A percentile compares a stretch with the other conserved stretches of the same genome.
These are phyloP conservation scores for Drosophila lacertosa DNA, from an alignment of 1,140 invertebrate species.

Conservation along the genomic window DNA sequence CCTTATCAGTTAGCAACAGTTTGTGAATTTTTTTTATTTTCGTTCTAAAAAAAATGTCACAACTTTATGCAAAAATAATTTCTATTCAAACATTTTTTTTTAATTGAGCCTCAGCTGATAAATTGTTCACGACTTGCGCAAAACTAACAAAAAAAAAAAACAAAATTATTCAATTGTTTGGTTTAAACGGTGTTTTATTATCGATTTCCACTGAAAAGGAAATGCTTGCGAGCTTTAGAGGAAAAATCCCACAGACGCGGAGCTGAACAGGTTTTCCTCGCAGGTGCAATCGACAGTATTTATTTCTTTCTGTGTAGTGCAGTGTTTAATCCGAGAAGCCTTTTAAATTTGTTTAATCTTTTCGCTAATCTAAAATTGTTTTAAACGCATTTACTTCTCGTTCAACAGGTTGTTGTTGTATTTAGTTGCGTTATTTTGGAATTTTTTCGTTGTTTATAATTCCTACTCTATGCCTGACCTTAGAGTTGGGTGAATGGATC, in stretches of 20 bases:
- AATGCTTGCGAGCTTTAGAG: constrained; percentile 23
- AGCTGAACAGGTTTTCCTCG: background rate
- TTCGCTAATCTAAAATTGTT: background rate
- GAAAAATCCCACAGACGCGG: constrained; percentile 1
- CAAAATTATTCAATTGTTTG: constrained; percentile 28
- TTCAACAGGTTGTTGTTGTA: background rate
- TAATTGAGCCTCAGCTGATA: constrained; percentile 23
- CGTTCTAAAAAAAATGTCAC: constrained; percentile 17
- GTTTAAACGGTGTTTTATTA: constrained; percentile 16
- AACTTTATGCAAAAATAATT: background rate
- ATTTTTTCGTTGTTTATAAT: background rate
- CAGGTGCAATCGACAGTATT: background rate
- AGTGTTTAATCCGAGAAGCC: background rate
- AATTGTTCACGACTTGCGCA: constrained; percentile 30
- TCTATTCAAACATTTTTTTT: constrained; percentile 3
- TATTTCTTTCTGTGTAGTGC: background rate
- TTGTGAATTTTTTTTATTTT: background rate
- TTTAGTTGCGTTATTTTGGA: background rate
- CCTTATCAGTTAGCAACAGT: constrained; percentile 19
- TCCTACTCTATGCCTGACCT: background rate
- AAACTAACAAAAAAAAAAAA: too few species aligned
- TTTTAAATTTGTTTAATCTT: background rate
- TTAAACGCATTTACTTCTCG: background rate
- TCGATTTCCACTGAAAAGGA: constrained; percentile 56
- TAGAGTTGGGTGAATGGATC: background rate